Percentiles rank a stretch among this genome's conserved stretches.
Conservation (phyloP, 2,113 vertebrate genomes). For the Anhinga anhinga region DNA sequence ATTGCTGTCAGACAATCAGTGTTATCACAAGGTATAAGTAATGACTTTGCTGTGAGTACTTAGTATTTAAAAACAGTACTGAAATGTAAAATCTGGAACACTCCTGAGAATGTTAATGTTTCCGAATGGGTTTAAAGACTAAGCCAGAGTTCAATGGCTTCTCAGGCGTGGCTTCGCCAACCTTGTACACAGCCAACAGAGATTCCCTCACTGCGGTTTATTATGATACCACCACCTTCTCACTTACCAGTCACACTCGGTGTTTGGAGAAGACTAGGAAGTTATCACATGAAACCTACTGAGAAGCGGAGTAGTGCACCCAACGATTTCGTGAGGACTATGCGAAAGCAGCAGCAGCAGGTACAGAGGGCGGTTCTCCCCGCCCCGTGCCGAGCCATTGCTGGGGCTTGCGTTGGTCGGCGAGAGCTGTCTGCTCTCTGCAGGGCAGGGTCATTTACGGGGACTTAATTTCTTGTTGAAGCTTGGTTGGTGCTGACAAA, state of each 20-base stretch:
- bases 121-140: neutral
- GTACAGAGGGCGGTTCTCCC: neutral
- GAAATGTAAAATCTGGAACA: neutral
- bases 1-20: too few relatives aligned
- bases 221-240: neutral
- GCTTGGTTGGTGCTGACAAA: neutral
- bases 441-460: neutral
- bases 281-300: neutral
- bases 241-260: neutral
- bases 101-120: neutral
- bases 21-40: neutral
- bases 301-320: neutral
- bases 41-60: neutral
- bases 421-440: neutral
- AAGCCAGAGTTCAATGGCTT: neutral
- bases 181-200: neutral
- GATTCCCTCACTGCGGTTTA: neutral
- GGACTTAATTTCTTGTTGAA: neutral
- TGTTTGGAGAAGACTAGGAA: neutral
- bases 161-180: neutral
- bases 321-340: too few relatives aligned
- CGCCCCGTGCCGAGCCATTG: neutral
- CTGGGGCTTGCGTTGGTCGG: neutral
- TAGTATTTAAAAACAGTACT: neutral
- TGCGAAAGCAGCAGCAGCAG: neutral